These are phyloP conservation scores for Poecilobothrus nobilitatus DNA, from an alignment of 2,888 invertebrate genomes.

Conservation along the genomic window DNA sequence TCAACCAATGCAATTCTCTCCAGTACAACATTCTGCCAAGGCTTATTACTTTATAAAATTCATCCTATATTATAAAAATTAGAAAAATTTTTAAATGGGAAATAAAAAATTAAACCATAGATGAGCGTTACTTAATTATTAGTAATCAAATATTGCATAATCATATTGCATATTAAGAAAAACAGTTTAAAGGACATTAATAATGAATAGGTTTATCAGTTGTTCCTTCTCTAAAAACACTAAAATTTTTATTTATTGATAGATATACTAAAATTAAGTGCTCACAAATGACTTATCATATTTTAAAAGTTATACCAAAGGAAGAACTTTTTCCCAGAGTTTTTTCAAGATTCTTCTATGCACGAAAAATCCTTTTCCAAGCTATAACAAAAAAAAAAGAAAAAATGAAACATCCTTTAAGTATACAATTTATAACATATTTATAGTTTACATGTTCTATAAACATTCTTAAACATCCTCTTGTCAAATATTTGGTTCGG, in stretches of 20 bases:
- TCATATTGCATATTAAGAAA: too few relatives aligned
- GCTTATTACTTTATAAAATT: constrained; percentile 53
- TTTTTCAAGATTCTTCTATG: constrained; percentile 38
- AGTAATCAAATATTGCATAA: too few relatives aligned
- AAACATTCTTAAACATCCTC: constrained; percentile 69
- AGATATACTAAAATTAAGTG: too few relatives aligned
- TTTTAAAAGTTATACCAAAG: constrained; percentile 26
- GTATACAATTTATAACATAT: too few relatives aligned
- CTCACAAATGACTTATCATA: too few relatives aligned
- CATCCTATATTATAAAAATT: constrained; percentile 23
- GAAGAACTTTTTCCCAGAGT: constrained; percentile 35
- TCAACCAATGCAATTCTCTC: constrained; percentile 56
- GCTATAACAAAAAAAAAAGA: constrained; percentile 22
- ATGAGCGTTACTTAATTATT: too few relatives aligned
- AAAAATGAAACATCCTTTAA: neutral
- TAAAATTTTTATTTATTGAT: too few relatives aligned
- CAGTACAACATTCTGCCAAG: constrained; percentile 50
- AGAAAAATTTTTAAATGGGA: neutral
- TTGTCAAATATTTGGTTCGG: constrained; percentile 67
- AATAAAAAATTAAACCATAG: too few relatives aligned
- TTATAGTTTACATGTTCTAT: constrained; percentile 59
- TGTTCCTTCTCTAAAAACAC: too few relatives aligned
- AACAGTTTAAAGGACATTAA: too few relatives aligned
- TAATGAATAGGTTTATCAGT: too few relatives aligned
- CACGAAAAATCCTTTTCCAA: constrained; percentile 33